Conservation (phyloP, 1,140 invertebrate species). For the Drosophila mauritiana region DNA sequence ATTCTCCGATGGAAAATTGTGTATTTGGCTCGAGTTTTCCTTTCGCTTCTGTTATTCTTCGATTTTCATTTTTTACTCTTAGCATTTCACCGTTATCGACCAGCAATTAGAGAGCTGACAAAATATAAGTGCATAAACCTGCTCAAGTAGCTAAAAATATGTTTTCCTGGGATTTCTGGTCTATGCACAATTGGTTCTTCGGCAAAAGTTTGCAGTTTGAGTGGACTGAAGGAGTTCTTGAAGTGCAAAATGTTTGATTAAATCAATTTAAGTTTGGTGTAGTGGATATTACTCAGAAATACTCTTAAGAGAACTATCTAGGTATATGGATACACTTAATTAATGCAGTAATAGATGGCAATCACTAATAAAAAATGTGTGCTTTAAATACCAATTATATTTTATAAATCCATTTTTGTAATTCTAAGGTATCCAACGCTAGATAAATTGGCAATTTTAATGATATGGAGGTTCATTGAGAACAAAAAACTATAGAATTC, state of each 20-base stretch:
- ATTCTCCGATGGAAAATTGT: constrained; percentile 15
- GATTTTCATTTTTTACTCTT: neutral
- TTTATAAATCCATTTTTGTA: too few species aligned
- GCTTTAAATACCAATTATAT: too few species aligned
- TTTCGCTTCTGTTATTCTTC: constrained; percentile 3
- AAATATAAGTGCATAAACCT: constrained; percentile 70
- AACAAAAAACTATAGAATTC: too few species aligned
- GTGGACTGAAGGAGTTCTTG: constrained; percentile 7
- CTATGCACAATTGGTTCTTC: constrained; percentile 28
- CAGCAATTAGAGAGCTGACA: constrained; percentile 67
- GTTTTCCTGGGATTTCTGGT: constrained; percentile 12
- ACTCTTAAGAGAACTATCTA: neutral
- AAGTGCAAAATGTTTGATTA: constrained; percentile 17
- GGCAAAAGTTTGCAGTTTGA: constrained; percentile 17
- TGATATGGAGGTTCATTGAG: too few species aligned
- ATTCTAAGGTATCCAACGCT: too few species aligned
- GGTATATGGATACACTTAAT: neutral
- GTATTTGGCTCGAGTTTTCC: constrained; percentile 19
- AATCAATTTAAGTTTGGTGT: constrained; percentile 5
- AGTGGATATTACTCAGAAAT: neutral
- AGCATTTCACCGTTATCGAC: constrained; percentile 52
- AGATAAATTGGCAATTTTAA: too few species aligned
- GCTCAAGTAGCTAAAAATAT: constrained; percentile 65
- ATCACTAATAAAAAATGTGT: too few species aligned
- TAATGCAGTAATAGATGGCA: too few species aligned